Evolutionary conservation across 2,113 vertebrate genomes (phyloP).

Genomic region (Hippotragus niger): DNA sequence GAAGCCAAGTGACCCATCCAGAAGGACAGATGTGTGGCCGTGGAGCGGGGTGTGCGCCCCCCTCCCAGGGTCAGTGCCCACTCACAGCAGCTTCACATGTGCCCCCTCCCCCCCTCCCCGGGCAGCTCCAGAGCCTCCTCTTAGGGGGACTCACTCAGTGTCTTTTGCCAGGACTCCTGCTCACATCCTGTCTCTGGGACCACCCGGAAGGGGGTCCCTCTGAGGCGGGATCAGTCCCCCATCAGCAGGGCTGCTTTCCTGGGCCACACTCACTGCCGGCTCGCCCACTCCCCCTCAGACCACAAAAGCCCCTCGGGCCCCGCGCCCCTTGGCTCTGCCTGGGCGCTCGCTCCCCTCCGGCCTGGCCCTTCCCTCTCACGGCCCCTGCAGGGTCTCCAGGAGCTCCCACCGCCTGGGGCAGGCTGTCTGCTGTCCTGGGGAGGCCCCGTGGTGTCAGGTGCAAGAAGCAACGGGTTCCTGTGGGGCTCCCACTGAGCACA

Average conservation of each 20-base stretch:
- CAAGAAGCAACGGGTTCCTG: no score
- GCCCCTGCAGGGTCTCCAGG: neutral
- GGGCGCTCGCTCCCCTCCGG: accelerated
- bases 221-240: neutral
- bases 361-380: neutral
- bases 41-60: neutral
- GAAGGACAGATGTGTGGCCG: neutral
- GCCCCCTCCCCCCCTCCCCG: neutral
- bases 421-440: neutral
- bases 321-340: accelerated
- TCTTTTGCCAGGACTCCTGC: neutral
- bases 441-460: neutral
- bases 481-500: neutral
- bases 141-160: neutral
- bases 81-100: neutral
- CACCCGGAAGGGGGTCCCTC: neutral
- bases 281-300: neutral
- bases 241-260: neutral
- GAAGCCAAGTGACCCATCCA: neutral
- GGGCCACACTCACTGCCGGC: neutral
- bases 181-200: neutral
- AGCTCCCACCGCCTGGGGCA: accelerated
- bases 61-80: neutral
- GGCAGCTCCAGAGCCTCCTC: neutral
- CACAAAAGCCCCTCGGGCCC: neutral